Base-by-base conservation (phyloP, 1,140 invertebrate genomes). In the Cydia splendana region DNA sequence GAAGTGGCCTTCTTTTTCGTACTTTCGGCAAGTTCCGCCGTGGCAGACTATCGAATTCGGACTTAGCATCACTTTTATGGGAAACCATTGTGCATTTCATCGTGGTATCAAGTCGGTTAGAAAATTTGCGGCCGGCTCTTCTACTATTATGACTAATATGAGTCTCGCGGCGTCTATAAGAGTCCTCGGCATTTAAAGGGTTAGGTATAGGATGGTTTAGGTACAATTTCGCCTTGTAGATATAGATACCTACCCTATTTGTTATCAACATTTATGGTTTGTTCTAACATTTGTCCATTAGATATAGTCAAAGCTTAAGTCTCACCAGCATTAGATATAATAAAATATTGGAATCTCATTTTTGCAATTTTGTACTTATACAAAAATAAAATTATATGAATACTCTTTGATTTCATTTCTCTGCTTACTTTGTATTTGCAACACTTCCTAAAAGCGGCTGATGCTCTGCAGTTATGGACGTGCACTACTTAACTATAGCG, bases 281-380 rank as follows among this genome's bases (percentile, higher is more conserved):
- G 28, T 38, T 30, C 65, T 34, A 67, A 13, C 65, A 67, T 67
- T 67, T 67, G 30, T 69, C 28, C 28, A 34, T 65, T 65, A 74
- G 48, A 69, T 15, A 28, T 69, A 71, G n/a, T 38, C n/a, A 71
- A 45, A 34, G 67, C 67, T 74, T 75, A 78, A 84, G 85, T 84
- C 82, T 86, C 85, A 75, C 67, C 67, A 71, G 67, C 51, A 51
- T 75, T 75, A 48, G 13, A 3, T 48, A 51, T 51, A 74, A 53
- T 20, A 28, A 53, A 7, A 57, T 75, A 53, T 28, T 53, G n/a
- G 51, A 78, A 81, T 78, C 84, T 87, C 84, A 71, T 84, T 85
- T 75, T 81, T 74, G 73, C 77, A 83, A 79, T 80, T 80, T 83
- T 79, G 48, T 74, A 79, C 76, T 79, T 83, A 81, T 78, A 82